A percentile compares a stretch with the other conserved stretches of the same genome.
These are phyloP conservation scores for Nymphalis urticae DNA, from an alignment of 2,888 invertebrate genomes.

Conservation along the genomic window DNA sequence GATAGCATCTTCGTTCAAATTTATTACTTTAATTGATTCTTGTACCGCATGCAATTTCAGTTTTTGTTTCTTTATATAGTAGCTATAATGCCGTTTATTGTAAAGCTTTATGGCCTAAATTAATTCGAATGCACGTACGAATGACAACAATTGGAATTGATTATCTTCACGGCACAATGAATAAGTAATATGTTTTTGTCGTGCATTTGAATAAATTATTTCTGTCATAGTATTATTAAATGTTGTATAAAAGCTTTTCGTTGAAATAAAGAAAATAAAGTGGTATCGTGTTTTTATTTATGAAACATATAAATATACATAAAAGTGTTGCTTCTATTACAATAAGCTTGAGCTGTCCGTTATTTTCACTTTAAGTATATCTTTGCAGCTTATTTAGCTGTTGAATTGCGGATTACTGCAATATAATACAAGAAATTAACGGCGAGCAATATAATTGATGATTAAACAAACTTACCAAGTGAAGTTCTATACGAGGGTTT, in stretches of 20 bases:
- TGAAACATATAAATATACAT: no score
- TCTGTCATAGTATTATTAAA: neutral
- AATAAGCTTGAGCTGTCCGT: no score
- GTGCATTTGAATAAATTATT: neutral
- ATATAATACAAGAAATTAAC: no score
- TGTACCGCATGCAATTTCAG: neutral
- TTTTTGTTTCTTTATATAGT: neutral
- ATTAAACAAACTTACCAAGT: no score
- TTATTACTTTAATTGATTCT: no score
- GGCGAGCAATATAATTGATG: no score
- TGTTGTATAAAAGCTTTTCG: conserved; percentile 8
- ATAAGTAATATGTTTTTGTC: neutral
- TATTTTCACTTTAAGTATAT: no score
- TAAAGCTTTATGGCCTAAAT: conserved; percentile 14
- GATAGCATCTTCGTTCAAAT: no score
- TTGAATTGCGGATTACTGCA: no score
- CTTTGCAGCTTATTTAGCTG: no score
- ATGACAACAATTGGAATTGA: conserved; percentile 15
- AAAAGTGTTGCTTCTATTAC: no score
- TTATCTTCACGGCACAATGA: neutral
- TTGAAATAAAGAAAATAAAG: conserved; percentile 9
- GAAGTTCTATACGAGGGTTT: no score
- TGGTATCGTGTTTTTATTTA: neutral
- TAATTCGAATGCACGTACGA: neutral
- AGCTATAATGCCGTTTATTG: neutral